Base-by-base conservation (phyloP, 1,140 invertebrate species). In the Cecropterus lyciades region DNA sequence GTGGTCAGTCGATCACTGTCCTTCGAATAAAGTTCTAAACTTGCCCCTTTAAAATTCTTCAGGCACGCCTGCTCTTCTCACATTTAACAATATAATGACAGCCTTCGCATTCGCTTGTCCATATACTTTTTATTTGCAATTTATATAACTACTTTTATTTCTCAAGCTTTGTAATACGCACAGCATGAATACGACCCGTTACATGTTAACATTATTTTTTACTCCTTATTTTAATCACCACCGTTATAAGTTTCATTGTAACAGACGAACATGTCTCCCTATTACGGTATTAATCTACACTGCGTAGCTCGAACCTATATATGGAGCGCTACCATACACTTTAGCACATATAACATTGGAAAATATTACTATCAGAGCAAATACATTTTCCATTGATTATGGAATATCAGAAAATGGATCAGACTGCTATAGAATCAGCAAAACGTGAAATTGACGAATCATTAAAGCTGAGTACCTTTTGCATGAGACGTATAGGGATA, bases 381-480 rank as follows among this genome's bases (percentile, higher is more conserved):
- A 37, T 1, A 7, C 27, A 30, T 30, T 30, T 37, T 10, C 33
- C 10, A n/a, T 37, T 37, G 1, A 37, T 37, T 37, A 33, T 48
- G 9, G 43, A 62, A 11, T 40, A 15, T 10, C 10, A n/a, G 1
- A 77, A 67, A 80, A 84, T 84, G 77, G 69, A 75, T 14, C 73
- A 79, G 7, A 42, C 60, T 40, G 74, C 52, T 64, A 69, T 63
- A 63, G 75, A 75, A 33, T 53, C 73, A 24, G 85, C 88, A 5
- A 85, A 83, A 70, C 55, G 65, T 14, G 87, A 91, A 83, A 89
- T 89, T 57, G 69, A 78, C 40, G 73, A 80, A 40, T 83, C 86
- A 40, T 67, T 91, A 49, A 70, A 57, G 37, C 63, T 89, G 0
- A 79, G 79, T 56, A 73, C 65, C 37, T 88, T 83, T 59, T 82